Percentiles rank a stretch among this genome's conserved stretches.
These are phyloP conservation scores for Entelurus aequoreus DNA, from an alignment of 2,113 vertebrate genomes.

Conservation along the genomic window DNA sequence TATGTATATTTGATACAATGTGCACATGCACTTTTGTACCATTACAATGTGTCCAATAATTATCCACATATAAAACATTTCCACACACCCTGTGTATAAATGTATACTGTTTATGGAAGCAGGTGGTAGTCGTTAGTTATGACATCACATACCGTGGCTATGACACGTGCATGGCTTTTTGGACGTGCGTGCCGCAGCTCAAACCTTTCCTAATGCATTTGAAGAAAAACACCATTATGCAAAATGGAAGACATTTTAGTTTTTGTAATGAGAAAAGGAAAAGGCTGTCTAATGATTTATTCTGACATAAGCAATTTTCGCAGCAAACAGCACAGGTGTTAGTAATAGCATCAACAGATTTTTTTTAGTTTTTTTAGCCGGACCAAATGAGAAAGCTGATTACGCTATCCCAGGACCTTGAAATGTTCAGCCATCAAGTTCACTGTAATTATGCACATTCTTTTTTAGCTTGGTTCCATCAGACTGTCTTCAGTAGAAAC, in stretches of 20 bases:
- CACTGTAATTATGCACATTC: not conserved
- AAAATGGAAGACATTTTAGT: not conserved
- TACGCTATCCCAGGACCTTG: conserved; percentile 2
- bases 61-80: no score
- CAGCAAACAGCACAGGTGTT: not conserved
- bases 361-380: not conserved
- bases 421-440: conserved; percentile 3
- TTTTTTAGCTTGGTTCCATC: conserved; percentile 1
- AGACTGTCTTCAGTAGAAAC: conserved; percentile 6
- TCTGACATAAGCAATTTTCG: conserved; percentile 1
- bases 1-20: not conserved
- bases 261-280: not conserved
- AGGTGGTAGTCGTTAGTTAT: not conserved
- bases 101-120: not conserved
- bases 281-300: not conserved
- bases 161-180: not conserved
- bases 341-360: not conserved
- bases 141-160: not conserved
- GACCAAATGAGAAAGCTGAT: not conserved
- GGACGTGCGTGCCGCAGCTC: not conserved
- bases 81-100: not conserved
- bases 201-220: not conserved
- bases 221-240: not conserved
- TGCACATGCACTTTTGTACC: not conserved
- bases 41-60: not conserved